Evolutionary conservation across 2,797 vertebrate species (phyloP), one percentile per base, ranked within the genome.

Genomic region (Manis pentadactyla): DNA sequence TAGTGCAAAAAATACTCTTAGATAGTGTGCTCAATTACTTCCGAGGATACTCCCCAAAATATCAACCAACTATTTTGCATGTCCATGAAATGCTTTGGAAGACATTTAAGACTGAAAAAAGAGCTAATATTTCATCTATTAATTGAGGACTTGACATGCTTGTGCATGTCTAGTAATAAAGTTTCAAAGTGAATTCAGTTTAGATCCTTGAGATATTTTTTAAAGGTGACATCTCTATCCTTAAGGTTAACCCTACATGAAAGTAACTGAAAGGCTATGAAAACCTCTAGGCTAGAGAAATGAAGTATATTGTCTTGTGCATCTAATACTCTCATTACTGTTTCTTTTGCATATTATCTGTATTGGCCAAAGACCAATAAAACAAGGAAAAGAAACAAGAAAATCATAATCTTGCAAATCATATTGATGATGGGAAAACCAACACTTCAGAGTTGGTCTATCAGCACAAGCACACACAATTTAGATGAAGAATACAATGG

Each of bases 1-100:
- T 98, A 99, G 98, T 97, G 98, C 98, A 98, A 98, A 98, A 97
- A 98, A 98, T 98, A 98, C 98, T 98, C 98, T 98, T 98, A 98
- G 97, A 89, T 97, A 97, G 96, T 59, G 96, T 77, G 37, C 98
- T 98, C 98, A 98, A 98, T 98, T 98, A 98, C 98, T 98, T 98
- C 97, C 97, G 93, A 51, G 96, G 98, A 98, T 98, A 97, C 98
- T 98, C 98, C 98, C 98, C 98, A 98, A 98, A 99, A 98, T 98
- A 99, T 98, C 98, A 98, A 98, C 97, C 31, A 18, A 98, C 98
- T 98, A 94, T 98, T 99, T 98, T 98, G 98, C 98, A 98, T 96
- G 96, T 97, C 97, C 97, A 97, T 98, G 98, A 99, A 98, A 98
- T 97, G 86, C 95, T 97, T 98, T 98, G 95, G 96, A 98, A 99